Conservation (phyloP, 2,888 invertebrate genomes). For the Limenitis camilla region DNA sequence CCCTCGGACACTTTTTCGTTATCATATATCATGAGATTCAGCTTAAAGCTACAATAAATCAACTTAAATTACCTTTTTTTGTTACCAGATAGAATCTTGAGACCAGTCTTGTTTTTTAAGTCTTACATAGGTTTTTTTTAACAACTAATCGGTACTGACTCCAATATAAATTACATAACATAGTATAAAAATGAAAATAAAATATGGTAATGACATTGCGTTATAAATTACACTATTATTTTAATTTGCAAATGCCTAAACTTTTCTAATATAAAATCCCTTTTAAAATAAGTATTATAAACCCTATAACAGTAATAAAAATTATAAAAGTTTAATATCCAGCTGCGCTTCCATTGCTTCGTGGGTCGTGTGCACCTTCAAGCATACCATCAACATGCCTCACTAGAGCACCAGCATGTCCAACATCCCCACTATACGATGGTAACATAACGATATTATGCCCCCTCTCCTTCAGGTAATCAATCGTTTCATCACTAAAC, state of each 20-base stretch:
- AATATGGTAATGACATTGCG: no score
- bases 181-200: no score
- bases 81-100: background rate
- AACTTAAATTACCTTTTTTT: slow-evolving; percentile 12
- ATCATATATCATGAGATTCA: slow-evolving; percentile 15
- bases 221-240: no score
- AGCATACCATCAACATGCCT: slow-evolving; percentile 50
- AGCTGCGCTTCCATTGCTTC: slow-evolving; percentile 57
- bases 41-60: background rate
- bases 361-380: slow-evolving; percentile 59
- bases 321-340: slow-evolving; percentile 40
- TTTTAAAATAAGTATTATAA: background rate
- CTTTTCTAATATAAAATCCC: no score
- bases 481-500: slow-evolving; percentile 43
- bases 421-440: slow-evolving; percentile 40
- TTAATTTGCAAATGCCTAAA: no score
- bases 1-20: slow-evolving; percentile 17
- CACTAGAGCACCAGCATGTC: slow-evolving; percentile 56
- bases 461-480: slow-evolving; percentile 47
- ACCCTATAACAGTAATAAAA: background rate
- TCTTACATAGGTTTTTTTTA: no score
- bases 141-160: no score
- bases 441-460: slow-evolving; percentile 43
- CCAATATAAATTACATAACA: no score
- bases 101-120: background rate